Evolutionary conservation across 2,113 vertebrate species (phyloP).

Genomic region (Heterochromis multidens): DNA sequence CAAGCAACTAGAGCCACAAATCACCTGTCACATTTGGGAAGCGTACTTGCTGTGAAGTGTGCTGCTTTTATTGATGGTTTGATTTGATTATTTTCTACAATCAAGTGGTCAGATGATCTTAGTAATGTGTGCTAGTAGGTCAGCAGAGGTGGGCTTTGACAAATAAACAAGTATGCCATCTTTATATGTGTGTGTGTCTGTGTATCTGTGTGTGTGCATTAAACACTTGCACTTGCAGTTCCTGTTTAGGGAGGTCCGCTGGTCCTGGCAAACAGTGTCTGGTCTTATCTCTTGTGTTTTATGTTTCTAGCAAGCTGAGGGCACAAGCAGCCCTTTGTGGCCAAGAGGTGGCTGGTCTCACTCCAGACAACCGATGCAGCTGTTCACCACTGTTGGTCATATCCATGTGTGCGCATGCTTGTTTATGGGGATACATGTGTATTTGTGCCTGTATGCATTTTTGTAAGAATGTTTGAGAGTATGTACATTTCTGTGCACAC

Average conservation of each 20-base stretch:
- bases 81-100: neutral
- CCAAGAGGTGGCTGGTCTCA: constrained; percentile 70
- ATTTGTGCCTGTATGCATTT: neutral
- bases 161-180: neutral
- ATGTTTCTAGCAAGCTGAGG: constrained; percentile 68
- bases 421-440: constrained; percentile 14
- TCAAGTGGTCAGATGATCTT: neutral
- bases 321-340: constrained; percentile 79
- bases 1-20: neutral
- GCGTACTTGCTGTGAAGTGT: neutral
- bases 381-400: constrained; percentile 76
- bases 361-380: constrained; percentile 75
- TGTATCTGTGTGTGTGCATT: constrained; percentile 16
- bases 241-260: constrained; percentile 68
- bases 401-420: constrained; percentile 43
- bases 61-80: neutral
- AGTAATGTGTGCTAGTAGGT: neutral
- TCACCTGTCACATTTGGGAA: neutral
- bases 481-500: neutral
- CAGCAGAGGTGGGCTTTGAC: neutral
- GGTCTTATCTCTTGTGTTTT: constrained; percentile 78
- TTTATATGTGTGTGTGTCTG: neutral
- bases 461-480: neutral
- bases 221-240: constrained; percentile 70
- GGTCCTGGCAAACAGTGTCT: constrained; percentile 69